Conservation (phyloP, 2,888 invertebrate species). For the Chaetogeoica ovagalla region DNA sequence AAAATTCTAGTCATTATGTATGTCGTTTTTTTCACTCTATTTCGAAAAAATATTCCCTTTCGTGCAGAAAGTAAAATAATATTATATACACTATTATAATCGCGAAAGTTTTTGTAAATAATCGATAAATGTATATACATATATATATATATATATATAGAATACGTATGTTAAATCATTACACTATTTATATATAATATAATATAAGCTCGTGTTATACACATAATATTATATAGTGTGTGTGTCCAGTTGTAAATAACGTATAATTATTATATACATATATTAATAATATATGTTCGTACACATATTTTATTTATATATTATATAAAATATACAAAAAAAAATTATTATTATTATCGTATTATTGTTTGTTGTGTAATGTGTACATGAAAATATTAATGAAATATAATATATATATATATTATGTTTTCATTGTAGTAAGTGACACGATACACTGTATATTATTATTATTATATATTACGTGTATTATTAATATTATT, state of each 20-base stretch:
- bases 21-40: not conserved
- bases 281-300: too few relatives aligned
- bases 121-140: too few relatives aligned
- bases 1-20: conserved; percentile 24
- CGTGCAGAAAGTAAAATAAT: not conserved
- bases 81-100: not conserved
- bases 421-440: conserved; percentile 31
- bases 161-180: too few relatives aligned
- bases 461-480: conserved; percentile 24
- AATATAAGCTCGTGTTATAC: too few relatives aligned
- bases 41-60: not conserved
- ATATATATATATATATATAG: too few relatives aligned
- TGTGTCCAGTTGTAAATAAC: too few relatives aligned
- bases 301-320: too few relatives aligned
- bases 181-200: too few relatives aligned
- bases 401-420: not conserved
- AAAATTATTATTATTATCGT: conserved; percentile 10
- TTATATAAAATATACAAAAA: too few relatives aligned
- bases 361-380: conserved; percentile 8
- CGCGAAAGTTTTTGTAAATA: too few relatives aligned
- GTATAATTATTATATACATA: too few relatives aligned
- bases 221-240: too few relatives aligned
- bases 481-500: conserved; percentile 36
- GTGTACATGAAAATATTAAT: conserved; percentile 34
- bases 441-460: conserved; percentile 5